phyloP scores from a whole-genome alignment of 2,888 invertebrate species.

The Laspeyria flexula region DNA sequence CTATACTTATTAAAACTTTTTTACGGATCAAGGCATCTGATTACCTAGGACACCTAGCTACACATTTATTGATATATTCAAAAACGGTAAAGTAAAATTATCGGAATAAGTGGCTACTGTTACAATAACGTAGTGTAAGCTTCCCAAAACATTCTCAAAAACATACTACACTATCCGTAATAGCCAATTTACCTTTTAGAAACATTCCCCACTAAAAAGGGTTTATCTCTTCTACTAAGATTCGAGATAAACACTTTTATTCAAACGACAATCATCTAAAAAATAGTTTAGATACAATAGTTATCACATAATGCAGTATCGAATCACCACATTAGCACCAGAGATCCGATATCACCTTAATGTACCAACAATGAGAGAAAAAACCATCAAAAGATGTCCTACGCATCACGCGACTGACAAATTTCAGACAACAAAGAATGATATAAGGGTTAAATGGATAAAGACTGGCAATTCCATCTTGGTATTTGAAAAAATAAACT shows the following conservation, averaged over 20 bases:
- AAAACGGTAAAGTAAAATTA: too few relatives aligned
- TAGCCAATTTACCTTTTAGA: slow-evolving; percentile 38
- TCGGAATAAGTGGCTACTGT: not conserved
- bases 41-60: too few relatives aligned
- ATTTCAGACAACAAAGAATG: slow-evolving; percentile 80
- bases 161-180: slow-evolving; percentile 8
- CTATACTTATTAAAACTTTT: too few relatives aligned
- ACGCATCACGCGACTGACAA: slow-evolving; percentile 81
- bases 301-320: slow-evolving; percentile 48
- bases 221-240: slow-evolving; percentile 40
- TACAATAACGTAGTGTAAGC: not conserved
- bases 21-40: too few relatives aligned
- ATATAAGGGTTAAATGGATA: slow-evolving; percentile 81
- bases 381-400: slow-evolving; percentile 58
- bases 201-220: slow-evolving; percentile 36
- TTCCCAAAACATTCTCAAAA: not conserved
- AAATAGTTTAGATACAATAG: slow-evolving; percentile 35
- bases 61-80: too few relatives aligned
- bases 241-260: slow-evolving; percentile 42
- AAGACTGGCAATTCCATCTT: slow-evolving; percentile 51
- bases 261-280: slow-evolving; percentile 32
- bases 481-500: slow-evolving; percentile 8
- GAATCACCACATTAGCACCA: slow-evolving; percentile 63
- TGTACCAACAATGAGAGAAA: slow-evolving; percentile 60
- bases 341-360: slow-evolving; percentile 69